Evolutionary conservation across 2,113 vertebrate genomes (phyloP), one percentile per base, ranked within the genome.

Genomic region (Menura novaehollandiae): DNA sequence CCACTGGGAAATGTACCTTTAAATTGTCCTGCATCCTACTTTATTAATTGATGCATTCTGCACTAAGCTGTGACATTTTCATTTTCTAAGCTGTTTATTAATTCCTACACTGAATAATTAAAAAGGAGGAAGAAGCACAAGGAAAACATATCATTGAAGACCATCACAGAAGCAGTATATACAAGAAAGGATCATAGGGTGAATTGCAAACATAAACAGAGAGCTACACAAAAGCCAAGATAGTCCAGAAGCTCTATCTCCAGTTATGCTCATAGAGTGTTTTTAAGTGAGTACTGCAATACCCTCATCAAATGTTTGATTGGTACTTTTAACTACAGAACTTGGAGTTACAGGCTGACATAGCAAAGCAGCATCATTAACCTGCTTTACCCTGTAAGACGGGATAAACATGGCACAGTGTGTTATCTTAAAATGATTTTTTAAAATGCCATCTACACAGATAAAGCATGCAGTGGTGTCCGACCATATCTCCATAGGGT

Each of bases 51-150:
- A 81, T 64, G 68, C 21, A 39, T 86, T 95, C 56, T 78, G 49
- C 16, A 14, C 75, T 89, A 33, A 94, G n/a, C 37, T 3, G 9
- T 87, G 88, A 81, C 76, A 68, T 75, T 96, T 90, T 95, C 21
- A 37, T 90, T 93, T 88, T 74, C 85, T 84, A 86, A 84, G 56
- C 56, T 68, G 32, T 88, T 94, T 78, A 86, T 93, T 94, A 90
- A 88, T 89, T 94, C 83, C 0, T 17, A 72, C 55, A 47, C 63
- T 75, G 82, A 94, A 86, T 93, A 88, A 93, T 86, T 74, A 69
- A 84, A 93, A 71, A 66, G 35, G 10, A 59, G 66, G 60, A 77
- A 76, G 23, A 35, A 21, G 35, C 52, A 49, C 13, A 62, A 79
- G 53, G n/a, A 58, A 87, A 90, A 39, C 4, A 1, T 59, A 13